Evolutionary conservation across 2,113 vertebrate genomes (phyloP), one percentile per base, ranked within the genome.

Genomic region (Lanius ludovicianus): DNA sequence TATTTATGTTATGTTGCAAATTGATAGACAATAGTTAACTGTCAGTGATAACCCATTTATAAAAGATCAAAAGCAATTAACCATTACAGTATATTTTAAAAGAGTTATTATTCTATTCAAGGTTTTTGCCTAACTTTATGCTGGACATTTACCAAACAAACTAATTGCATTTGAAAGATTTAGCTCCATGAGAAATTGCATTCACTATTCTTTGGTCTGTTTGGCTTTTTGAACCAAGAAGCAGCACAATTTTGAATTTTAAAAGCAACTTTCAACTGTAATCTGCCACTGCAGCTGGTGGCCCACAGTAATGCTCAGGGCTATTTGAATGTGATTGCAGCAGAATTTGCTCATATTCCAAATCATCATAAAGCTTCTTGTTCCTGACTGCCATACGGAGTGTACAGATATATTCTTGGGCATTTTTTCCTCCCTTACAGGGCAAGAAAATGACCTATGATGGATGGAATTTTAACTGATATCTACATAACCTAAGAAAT

Each of bases 281-380:
- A 93, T 88, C 74, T 91, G 35, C 75, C 46, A 77, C 35, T 65
- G 79, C 75, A 94, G 75, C 84, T 95, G 75, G 46, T 74, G 39
- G 41, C 37, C 55, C 50, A 90, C n/a, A 70, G 67, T 83, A 90
- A 73, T 7, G 55, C 87, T 67, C 46, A 73, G 37, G 74, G 87
- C 82, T 62, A 37, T 53, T 12, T 62, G 46, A 94, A 74, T 44
- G 39, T 42, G 73, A 35, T 33, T 73, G 47, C 71, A n/a, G 53
- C 41, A 94, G 33, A 92, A 89, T 33, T 74, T 13, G 4, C 56
- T 82, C 20, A 16, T 60, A 73, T 53, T 88, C 56, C 46, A 64
- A 59, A 71, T 15, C 16, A 93, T 16, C 1, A 7, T 44, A 79
- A 82, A 92, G 49, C 25, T 79, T 56, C 27, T 27, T 82, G 83